Base-by-base conservation (phyloP, 2,113 vertebrate species). In the Anguilla rostrata region DNA sequence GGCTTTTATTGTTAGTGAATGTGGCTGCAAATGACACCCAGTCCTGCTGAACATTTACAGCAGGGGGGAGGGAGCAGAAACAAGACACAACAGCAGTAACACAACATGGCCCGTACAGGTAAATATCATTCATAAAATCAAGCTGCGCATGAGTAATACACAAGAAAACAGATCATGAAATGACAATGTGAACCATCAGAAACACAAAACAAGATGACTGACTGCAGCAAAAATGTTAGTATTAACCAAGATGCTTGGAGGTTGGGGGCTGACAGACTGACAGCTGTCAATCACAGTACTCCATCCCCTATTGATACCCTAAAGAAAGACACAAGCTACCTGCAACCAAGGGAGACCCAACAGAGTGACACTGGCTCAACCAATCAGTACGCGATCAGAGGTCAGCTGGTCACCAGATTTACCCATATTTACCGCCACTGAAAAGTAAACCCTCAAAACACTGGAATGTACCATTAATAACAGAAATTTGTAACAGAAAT, bases 1-100 rank as follows among this genome's bases (percentile, higher is more conserved):
- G 81, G 89, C 92, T 91, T 60, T 85, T 88, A 84, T 83, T 85
- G 84, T 91, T 86, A 60, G 92, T 96, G 96, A 96, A 94, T 91
- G 88, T 92, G 94, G 93, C 92, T 90, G 85, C 85, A 75, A 16
- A 71, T n/a, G 63, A n/a, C 22, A 75, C 66, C 22, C 60, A 75
- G n/a, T 29, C 9, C n/a, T 75, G 66, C 9, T 11, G 20, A 12
- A 75, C 5, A 71, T 22, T 20, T n/a, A 71, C 63, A 71, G 11
- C 20, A 2, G 9, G 9, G 71, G 71, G 60, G n/a, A n/a, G n/a
- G n/a, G n/a, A n/a, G 6, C 26, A 34, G 11, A 34, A n/a, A n/a
- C 26, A 71, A 26, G 26, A 22, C 26, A n/a, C 20, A n/a, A 20
- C 6, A 20, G 56, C 56, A 66, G 60, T 12, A 34, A 75, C 18